Evolutionary conservation across 2,113 vertebrate species (phyloP), one percentile per base, ranked within the genome.

Genomic region (Nyctibius bracteatus): DNA sequence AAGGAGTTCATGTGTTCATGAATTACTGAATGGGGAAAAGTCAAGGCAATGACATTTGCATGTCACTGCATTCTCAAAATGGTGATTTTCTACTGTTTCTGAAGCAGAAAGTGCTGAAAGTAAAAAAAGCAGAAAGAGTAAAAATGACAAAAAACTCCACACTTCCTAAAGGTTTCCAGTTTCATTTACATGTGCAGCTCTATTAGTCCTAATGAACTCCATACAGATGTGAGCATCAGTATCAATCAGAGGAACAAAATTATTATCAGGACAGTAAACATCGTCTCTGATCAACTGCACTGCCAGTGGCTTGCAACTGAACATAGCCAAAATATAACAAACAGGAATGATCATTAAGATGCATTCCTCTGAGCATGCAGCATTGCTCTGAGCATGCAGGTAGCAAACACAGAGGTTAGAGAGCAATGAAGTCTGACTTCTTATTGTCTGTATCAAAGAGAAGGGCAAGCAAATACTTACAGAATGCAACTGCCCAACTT

Each of bases 361-460:
- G 0, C 30, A 7, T n/a, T 72, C 35, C 33, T 78, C 65, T 73
- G n/a, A 51, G 35, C n/a, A 65, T 1, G 12, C 27, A 0, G 0
- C 30, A 7, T n/a, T 72, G 33, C 33, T 78, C 65, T 73, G n/a
- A 51, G 35, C n/a, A 65, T 1, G 12, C 27, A 61, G 25, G 12
- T 14, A 8, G 23, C 27, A 79, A 51, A 11, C 33, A 52, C 23
- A 57, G 35, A 59, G 54, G 21, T n/a, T 71, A 61, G 37, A 44
- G 15, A 66, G 28, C 17, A 49, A 25, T 12, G 15, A 70, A 54
- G 28, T 39, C 35, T 81, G 24, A 55, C 16, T 59, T 72, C 16
- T 62, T 33, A 23, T 11, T 58, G n/a, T 46, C 51, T 63, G 5
- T 7, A 49, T n/a, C 14, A 62, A 59, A 74, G 12, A 57, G 25